Evolutionary conservation across 2,113 vertebrate genomes (phyloP).

Genomic region (Cervus canadensis): DNA sequence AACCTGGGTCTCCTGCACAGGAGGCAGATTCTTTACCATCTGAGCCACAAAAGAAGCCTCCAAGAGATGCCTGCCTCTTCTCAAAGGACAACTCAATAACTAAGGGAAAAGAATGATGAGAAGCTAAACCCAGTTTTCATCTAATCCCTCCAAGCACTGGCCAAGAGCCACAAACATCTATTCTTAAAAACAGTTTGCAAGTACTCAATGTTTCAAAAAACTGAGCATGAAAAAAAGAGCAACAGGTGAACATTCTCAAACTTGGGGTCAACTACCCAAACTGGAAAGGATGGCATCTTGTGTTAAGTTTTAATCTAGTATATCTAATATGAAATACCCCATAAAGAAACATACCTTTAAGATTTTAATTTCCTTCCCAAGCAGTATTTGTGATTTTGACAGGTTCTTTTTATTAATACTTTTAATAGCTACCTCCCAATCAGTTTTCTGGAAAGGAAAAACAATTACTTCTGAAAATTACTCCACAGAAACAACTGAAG

Average conservation of each 20-base stretch:
- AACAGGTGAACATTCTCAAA: conserved; percentile 35
- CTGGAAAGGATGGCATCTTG: neutral
- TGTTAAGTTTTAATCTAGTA: neutral
- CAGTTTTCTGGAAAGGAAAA: conserved; percentile 87
- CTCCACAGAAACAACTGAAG: neutral
- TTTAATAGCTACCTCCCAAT: conserved; percentile 99
- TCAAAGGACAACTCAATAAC: neutral
- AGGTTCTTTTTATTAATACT: conserved; percentile 99
- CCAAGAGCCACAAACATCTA: conserved; percentile 18
- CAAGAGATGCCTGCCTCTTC: neutral
- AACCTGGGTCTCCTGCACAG: neutral
- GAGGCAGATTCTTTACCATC: neutral
- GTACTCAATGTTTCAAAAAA: conserved; percentile 14
- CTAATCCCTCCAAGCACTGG: neutral
- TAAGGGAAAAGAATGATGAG: neutral
- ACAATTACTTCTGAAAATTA: conserved; percentile 43
- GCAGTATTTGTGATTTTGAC: conserved; percentile 97
- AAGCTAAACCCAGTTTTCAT: conserved; percentile 22
- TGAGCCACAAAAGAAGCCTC: neutral
- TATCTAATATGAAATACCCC: neutral
- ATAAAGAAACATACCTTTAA: conserved; percentile 86
- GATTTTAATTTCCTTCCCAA: conserved; percentile 99
- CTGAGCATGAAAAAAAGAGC: conserved; percentile 31
- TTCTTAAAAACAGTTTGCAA: neutral
- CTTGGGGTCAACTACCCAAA: conserved; percentile 57